These are phyloP conservation scores for Chelmon rostratus DNA, from an alignment of 2,797 vertebrate species.

Conservation along the genomic window DNA sequence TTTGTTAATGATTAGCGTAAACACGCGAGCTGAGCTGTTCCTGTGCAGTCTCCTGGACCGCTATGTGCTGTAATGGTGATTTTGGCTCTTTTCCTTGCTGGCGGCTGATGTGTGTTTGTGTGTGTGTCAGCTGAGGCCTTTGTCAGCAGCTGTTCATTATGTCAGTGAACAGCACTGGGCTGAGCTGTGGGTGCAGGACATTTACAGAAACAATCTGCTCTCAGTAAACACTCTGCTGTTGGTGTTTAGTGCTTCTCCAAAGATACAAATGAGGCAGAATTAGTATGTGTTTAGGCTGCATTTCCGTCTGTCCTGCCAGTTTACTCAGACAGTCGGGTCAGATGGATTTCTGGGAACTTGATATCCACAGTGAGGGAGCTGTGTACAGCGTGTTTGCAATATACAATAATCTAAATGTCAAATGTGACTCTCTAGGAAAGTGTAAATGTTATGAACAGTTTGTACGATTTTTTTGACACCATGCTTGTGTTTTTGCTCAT, in stretches of 20 bases:
- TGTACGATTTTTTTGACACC: background rate
- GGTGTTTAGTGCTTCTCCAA: constrained; percentile 47
- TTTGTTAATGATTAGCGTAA: background rate
- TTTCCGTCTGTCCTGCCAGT: constrained; percentile 36
- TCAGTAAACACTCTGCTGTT: constrained; percentile 49
- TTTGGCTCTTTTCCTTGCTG: constrained; percentile 24
- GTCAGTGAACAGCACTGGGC: constrained; percentile 32
- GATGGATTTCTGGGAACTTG: constrained; percentile 22
- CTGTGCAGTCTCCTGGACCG: constrained; percentile 8
- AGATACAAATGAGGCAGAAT: constrained; percentile 46
- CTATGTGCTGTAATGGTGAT: constrained; percentile 20
- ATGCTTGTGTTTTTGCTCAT: background rate
- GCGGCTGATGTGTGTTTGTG: constrained; percentile 3
- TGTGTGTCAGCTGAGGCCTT: constrained; percentile 42
- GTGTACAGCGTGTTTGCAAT: background rate
- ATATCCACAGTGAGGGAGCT: background rate
- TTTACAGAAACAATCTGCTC: constrained; percentile 58
- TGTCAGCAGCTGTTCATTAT: constrained; percentile 64
- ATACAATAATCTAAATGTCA: background rate
- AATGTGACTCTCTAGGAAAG: background rate
- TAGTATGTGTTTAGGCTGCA: constrained; percentile 19
- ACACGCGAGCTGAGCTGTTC: constrained; percentile 7
- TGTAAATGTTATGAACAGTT: background rate
- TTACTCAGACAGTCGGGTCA: constrained; percentile 5
- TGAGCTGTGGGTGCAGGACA: constrained; percentile 42